phyloP scores from a whole-genome alignment of 2,113 vertebrate species.

The Hydrochoerus hydrochaeris region DNA sequence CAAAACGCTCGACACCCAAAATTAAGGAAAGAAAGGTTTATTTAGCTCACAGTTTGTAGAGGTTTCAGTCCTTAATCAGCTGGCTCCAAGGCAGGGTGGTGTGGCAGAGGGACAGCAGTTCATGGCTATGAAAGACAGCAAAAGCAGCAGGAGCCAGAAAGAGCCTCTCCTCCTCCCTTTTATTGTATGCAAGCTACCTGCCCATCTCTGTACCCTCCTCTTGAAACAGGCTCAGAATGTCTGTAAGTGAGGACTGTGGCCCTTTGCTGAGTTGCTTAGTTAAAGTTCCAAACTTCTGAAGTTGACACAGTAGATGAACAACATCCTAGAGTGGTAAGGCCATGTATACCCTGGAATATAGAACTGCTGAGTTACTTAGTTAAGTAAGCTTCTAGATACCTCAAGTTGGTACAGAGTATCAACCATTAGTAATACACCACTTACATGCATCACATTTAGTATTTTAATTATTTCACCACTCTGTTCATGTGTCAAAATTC shows the following conservation, averaged over 20 bases:
- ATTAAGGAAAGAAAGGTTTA: background rate
- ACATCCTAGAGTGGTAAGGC: background rate
- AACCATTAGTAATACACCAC: background rate
- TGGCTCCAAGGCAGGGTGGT: no score
- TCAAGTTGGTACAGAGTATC: background rate
- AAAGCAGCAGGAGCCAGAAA: no score
- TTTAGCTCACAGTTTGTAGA: background rate
- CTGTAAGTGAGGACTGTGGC: background rate
- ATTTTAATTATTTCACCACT: slow-evolving; percentile 13
- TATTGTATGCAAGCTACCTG: background rate
- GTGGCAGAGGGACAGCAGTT: no score
- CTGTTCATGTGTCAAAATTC: background rate
- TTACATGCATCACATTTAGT: background rate
- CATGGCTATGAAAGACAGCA: no score
- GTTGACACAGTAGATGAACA: background rate
- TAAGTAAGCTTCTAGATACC: background rate
- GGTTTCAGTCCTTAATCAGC: background rate
- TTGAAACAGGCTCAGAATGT: background rate
- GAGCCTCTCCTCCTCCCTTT: no score
- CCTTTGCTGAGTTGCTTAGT: background rate
- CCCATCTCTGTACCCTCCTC: background rate
- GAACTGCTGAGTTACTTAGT: background rate
- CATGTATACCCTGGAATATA: background rate
- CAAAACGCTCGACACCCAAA: background rate
- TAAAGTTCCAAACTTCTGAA: background rate